Evolutionary conservation across 2,888 invertebrate species (phyloP).

Genomic region (Andrena fulva): DNA sequence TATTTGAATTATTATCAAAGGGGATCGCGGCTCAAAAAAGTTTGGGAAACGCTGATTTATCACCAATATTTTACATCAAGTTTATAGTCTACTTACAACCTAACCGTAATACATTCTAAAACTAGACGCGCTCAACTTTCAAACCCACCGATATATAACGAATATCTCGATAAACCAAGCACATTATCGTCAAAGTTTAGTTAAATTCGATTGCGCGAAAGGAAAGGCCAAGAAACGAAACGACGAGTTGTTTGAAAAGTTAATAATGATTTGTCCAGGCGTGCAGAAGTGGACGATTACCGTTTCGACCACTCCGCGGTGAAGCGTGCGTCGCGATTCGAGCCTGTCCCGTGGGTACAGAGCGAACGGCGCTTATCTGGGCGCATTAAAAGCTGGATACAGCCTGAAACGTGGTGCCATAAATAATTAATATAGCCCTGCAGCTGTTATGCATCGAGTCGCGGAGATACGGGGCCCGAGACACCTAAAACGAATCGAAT

Average conservation of each 20-base stretch:
- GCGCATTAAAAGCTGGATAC: constrained; percentile 28
- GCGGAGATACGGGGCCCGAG: constrained; percentile 16
- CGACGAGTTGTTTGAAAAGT: background rate
- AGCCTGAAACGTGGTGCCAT: constrained; percentile 15
- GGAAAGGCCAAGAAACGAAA: background rate
- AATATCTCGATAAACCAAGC: too few relatives aligned
- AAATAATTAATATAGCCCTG: constrained; percentile 39
- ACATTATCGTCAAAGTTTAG: background rate
- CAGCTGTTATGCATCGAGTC: background rate
- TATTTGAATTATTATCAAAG: too few relatives aligned
- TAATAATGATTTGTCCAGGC: background rate
- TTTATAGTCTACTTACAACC: too few relatives aligned
- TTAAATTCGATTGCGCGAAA: background rate
- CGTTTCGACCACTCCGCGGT: background rate
- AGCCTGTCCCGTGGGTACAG: background rate
- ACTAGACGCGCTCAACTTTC: too few relatives aligned
- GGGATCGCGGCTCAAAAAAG: too few relatives aligned
- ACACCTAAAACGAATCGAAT: constrained; percentile 26
- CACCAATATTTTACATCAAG: too few relatives aligned
- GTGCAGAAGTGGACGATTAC: background rate
- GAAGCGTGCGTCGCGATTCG: constrained; percentile 3
- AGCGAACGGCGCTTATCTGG: constrained; percentile 8
- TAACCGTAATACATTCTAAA: too few relatives aligned
- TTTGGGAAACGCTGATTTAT: too few relatives aligned
- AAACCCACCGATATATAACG: too few relatives aligned